Conservation (phyloP, 1,140 invertebrate genomes). For the Pemphigus obesinymphae region DNA sequence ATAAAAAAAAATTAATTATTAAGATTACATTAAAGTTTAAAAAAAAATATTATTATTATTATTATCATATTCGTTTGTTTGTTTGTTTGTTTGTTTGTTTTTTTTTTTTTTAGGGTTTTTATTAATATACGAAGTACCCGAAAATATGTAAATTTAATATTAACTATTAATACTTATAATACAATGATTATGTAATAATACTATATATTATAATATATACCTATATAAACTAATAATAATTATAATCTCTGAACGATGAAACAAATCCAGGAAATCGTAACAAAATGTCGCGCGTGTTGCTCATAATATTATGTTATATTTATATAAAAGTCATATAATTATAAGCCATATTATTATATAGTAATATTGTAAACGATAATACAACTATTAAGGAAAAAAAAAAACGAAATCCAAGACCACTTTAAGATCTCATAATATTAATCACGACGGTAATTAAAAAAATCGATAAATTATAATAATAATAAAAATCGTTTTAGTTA, state of each 20-base stretch:
- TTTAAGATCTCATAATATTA: constrained; percentile 18
- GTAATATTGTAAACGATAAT: not conserved
- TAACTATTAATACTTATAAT: constrained; percentile 23
- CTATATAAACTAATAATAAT: constrained; percentile 12
- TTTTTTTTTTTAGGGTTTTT: constrained; percentile 10
- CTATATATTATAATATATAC: not conserved
- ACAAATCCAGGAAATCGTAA: constrained; percentile 4
- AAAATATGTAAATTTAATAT: constrained; percentile 26
- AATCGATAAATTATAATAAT: no score
- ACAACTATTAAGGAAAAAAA: no score
- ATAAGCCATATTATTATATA: not conserved
- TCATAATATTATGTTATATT: not conserved
- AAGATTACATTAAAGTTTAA: constrained; percentile 27
- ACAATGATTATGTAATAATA: constrained; percentile 1
- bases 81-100: no score
- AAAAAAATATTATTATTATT: constrained; percentile 37
- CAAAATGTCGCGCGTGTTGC: not conserved
- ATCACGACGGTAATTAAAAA: not conserved
- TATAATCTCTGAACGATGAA: constrained; percentile 6
- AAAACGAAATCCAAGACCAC: not conserved
- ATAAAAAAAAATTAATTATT: constrained; percentile 31
- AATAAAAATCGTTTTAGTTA: not conserved
- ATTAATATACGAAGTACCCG: not conserved
- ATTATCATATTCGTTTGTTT: constrained; percentile 39
- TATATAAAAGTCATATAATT: not conserved